Conservation (phyloP, 1,140 invertebrate genomes). For the Drosophila orosa region DNA sequence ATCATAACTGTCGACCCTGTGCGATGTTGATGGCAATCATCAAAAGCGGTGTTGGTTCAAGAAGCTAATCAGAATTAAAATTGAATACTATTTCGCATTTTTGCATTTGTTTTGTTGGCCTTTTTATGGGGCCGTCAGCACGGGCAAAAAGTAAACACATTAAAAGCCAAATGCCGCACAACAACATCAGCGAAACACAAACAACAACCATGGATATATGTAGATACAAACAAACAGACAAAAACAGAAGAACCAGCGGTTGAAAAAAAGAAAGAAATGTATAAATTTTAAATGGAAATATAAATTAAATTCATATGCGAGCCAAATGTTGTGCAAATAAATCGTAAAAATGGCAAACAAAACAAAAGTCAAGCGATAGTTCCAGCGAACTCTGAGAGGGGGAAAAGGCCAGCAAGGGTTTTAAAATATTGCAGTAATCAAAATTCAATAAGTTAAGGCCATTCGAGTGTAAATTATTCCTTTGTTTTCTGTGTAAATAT, state of each 20-base stretch:
- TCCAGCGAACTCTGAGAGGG: background rate
- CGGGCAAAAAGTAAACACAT: slow-evolving; percentile 67
- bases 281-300: slow-evolving; percentile 80
- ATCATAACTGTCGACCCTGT: slow-evolving; percentile 46
- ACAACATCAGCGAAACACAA: slow-evolving; percentile 24
- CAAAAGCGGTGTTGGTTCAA: slow-evolving; percentile 40
- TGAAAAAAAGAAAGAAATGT: slow-evolving; percentile 59
- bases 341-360: slow-evolving; percentile 75
- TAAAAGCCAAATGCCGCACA: slow-evolving; percentile 71
- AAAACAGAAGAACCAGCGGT: slow-evolving; percentile 18
- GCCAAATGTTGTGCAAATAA: slow-evolving; percentile 81
- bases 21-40: slow-evolving; percentile 39
- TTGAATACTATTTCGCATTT: slow-evolving; percentile 72
- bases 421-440: slow-evolving; percentile 67
- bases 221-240: slow-evolving; percentile 27
- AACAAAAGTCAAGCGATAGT: slow-evolving; percentile 36
- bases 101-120: slow-evolving; percentile 30
- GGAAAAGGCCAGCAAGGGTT: slow-evolving; percentile 4
- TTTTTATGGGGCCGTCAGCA: slow-evolving; percentile 63
- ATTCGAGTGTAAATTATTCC: slow-evolving; percentile 49
- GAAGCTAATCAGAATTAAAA: slow-evolving; percentile 69
- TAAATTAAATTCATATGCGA: slow-evolving; percentile 81
- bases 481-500: slow-evolving; percentile 9
- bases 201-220: slow-evolving; percentile 35
- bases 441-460: slow-evolving; percentile 66